Evolutionary conservation across 2,888 invertebrate species (phyloP).

Genomic region (Eulithis testata): DNA sequence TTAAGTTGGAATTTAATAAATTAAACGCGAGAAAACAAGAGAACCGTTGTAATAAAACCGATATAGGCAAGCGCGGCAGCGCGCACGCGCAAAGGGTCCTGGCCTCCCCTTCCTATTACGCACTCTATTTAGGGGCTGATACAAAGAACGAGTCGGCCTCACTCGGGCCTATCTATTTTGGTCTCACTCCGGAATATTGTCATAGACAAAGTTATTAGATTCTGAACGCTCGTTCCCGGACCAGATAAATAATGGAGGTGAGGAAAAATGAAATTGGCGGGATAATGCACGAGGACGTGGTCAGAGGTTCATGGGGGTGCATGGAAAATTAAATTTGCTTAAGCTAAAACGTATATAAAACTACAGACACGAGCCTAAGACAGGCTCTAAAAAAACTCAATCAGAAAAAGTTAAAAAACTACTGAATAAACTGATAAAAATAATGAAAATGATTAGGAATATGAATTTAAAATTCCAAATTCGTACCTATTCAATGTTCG

Average conservation of each 20-base stretch:
- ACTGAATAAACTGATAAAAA: no score
- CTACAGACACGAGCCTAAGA: no score
- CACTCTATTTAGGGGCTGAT: constrained; percentile 83
- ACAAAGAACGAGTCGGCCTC: constrained; percentile 73
- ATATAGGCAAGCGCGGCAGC: constrained; percentile 64
- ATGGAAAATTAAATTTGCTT: constrained; percentile 1
- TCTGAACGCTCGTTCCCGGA: constrained; percentile 56
- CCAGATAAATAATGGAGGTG: constrained; percentile 49
- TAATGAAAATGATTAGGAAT: no score
- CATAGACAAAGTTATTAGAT: constrained; percentile 75
- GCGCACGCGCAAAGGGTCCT: constrained; percentile 70
- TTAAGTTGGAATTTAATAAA: constrained; percentile 45
- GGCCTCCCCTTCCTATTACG: constrained; percentile 80
- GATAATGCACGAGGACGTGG: constrained; percentile 36
- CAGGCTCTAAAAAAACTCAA: no score
- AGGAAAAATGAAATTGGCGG: constrained; percentile 49
- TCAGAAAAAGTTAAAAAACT: no score
- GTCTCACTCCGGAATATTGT: constrained; percentile 76
- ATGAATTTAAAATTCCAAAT: no score
- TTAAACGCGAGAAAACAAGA: constrained; percentile 66
- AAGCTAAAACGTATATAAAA: no score
- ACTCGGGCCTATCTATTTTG: constrained; percentile 75
- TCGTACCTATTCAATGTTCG: no score
- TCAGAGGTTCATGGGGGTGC: constrained; percentile 1
- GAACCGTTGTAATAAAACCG: constrained; percentile 78